Conservation (phyloP, 2,113 vertebrate species). For the Macrotis lagotis region DNA sequence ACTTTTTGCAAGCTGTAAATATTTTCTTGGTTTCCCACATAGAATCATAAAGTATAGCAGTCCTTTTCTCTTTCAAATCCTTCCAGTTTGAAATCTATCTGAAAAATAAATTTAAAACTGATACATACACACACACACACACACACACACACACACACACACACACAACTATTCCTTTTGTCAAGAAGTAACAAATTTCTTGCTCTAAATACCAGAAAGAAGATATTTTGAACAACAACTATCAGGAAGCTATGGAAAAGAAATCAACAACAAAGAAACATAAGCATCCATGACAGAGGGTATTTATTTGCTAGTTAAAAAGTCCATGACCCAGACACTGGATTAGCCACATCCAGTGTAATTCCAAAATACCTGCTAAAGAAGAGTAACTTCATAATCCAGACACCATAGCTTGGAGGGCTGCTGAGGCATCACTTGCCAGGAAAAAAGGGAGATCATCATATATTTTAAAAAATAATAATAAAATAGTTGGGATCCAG, state of each 20-base stretch:
- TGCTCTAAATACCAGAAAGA: neutral
- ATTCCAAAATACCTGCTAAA: neutral
- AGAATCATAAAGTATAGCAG: neutral
- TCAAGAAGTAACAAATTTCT: neutral
- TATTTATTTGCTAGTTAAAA: neutral
- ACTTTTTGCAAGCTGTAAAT: slow-evolving; percentile 66
- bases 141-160: neutral
- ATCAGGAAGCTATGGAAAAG: neutral
- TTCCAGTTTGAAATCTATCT: neutral
- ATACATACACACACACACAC: neutral
- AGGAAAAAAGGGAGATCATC: neutral
- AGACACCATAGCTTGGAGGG: neutral
- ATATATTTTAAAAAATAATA: neutral
- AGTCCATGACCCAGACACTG: neutral
- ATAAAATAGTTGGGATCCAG: neutral
- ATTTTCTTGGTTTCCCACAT: slow-evolving; percentile 30
- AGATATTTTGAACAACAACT: fast-evolving
- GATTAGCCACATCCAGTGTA: neutral
- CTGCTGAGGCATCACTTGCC: neutral
- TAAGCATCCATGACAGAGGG: neutral
- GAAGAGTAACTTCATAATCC: neutral
- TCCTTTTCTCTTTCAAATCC: slow-evolving; percentile 28
- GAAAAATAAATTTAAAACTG: neutral
- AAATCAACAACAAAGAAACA: neutral
- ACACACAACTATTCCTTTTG: neutral